Base-by-base conservation (phyloP, 2,113 vertebrate species). In the Daubentonia madagascariensis region DNA sequence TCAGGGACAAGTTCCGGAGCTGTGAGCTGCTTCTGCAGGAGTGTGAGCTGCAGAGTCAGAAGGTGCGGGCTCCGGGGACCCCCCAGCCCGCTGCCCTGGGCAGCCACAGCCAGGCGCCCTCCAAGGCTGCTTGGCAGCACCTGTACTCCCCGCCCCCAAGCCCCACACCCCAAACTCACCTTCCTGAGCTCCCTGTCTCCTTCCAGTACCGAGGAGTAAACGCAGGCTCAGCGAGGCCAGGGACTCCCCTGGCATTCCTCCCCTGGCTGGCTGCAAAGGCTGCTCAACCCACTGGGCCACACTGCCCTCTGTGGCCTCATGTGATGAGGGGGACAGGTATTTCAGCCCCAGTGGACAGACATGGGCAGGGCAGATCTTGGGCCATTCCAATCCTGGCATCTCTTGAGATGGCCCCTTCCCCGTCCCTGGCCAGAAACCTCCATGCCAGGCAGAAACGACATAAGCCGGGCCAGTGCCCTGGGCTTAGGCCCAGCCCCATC, bases 1-100 rank as follows among this genome's bases (percentile, higher is more conserved):
- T 99, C 78, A 99, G 99, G 98, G 99, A 99, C 95, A 99, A 99
- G 98, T 99, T 99, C 97, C 97, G 98, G 10, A 99, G 99, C 98
- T 99, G 99, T 1, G 99, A 99, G 98, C 25, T 98, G 86, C 98
- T 99, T 96, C 98, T 98, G 94, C 95, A 16, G 0, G 98, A 99
- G n/a, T 99, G 99, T 0, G 97, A 97, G 3, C 84, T 72, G 18
- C 99, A 99, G 98, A 99, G 92, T 0, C 81, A 99, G 96, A 98
- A 99, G 98, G 99, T 99, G 95, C 54, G 79, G 20, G 14, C n/a
- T 0, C 43, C 12, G 7, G 23, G 68, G 17, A 18, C 22, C 37
- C 76, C 28, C n/a, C 17, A 16, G n/a, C 8, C 3, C 48, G 25
- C 52, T 37, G 0, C 54, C 45, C n/a, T 11, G 7, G 35, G 18